These are phyloP conservation scores for Carassius gibelio DNA, from an alignment of 2,113 vertebrate genomes.

Conservation along the genomic window DNA sequence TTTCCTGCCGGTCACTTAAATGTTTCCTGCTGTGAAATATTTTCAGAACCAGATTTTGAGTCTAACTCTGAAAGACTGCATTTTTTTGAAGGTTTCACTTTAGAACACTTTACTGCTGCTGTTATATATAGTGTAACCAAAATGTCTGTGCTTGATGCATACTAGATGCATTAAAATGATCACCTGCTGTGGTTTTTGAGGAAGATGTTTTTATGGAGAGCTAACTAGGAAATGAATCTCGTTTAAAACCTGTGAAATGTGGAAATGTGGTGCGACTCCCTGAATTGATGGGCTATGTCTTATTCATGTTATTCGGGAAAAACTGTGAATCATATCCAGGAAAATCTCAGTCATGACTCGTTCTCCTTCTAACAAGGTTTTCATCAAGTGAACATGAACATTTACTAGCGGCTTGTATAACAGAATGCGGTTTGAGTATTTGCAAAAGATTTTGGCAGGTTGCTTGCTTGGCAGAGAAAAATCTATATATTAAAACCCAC, in stretches of 20 bases:
- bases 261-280: neutral
- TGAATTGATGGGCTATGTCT: neutral
- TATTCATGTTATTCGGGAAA: conserved; percentile 19
- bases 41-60: conserved; percentile 8
- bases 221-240: neutral
- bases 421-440: conserved; percentile 32
- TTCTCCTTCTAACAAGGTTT: conserved; percentile 28
- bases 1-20: conserved; percentile 27
- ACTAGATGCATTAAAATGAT: neutral
- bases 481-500: conserved; percentile 6
- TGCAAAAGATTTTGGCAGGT: conserved; percentile 29
- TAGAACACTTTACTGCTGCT: neutral
- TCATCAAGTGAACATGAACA: conserved; percentile 3
- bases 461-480: neutral
- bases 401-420: conserved; percentile 34
- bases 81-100: neutral
- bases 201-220: conserved; percentile 10
- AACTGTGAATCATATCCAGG: conserved; percentile 39
- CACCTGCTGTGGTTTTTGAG: neutral
- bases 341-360: conserved; percentile 22
- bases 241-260: neutral
- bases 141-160: neutral
- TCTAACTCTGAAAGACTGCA: neutral
- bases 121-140: neutral
- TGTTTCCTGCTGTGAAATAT: conserved; percentile 21